These are phyloP conservation scores for Drosophila hamatofila DNA, from an alignment of 2,888 invertebrate genomes.

Conservation along the genomic window DNA sequence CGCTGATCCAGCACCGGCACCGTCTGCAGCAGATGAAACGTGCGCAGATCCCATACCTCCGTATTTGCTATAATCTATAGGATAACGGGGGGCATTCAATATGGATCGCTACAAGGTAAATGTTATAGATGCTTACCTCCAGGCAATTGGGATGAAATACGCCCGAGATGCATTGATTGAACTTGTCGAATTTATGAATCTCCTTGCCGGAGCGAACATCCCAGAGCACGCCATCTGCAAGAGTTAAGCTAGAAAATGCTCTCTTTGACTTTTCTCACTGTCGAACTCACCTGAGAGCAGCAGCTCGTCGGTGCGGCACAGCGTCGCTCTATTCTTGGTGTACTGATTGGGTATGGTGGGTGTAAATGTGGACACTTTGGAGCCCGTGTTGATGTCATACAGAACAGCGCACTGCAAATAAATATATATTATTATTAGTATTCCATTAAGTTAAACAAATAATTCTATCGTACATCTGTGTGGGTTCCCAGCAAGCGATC, in stretches of 20 bases:
- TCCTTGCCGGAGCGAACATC: slow-evolving; percentile 94
- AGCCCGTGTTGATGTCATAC: slow-evolving; percentile 94
- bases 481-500: slow-evolving; percentile 96
- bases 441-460: not conserved
- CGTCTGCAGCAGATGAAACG: slow-evolving; percentile 96
- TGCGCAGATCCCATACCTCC: slow-evolving; percentile 99
- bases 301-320: slow-evolving; percentile 96
- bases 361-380: slow-evolving; percentile 90
- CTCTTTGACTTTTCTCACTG: not conserved
- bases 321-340: slow-evolving; percentile 96
- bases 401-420: slow-evolving; percentile 86
- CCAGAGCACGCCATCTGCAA: slow-evolving; percentile 95
- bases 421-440: not conserved
- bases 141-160: slow-evolving; percentile 98
- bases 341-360: slow-evolving; percentile 96
- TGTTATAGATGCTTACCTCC: slow-evolving; percentile 87
- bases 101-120: not conserved
- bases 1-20: slow-evolving; percentile 97
- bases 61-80: slow-evolving; percentile 96
- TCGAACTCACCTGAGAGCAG: slow-evolving; percentile 90
- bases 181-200: slow-evolving; percentile 98
- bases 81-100: not conserved
- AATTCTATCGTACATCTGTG: slow-evolving; percentile 86
- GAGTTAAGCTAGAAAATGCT: slow-evolving; percentile 17
- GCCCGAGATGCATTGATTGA: slow-evolving; percentile 97